Evolutionary conservation across 2,113 vertebrate genomes (phyloP), one percentile per base, ranked within the genome.

Genomic region (Hippopotamus amphibius): DNA sequence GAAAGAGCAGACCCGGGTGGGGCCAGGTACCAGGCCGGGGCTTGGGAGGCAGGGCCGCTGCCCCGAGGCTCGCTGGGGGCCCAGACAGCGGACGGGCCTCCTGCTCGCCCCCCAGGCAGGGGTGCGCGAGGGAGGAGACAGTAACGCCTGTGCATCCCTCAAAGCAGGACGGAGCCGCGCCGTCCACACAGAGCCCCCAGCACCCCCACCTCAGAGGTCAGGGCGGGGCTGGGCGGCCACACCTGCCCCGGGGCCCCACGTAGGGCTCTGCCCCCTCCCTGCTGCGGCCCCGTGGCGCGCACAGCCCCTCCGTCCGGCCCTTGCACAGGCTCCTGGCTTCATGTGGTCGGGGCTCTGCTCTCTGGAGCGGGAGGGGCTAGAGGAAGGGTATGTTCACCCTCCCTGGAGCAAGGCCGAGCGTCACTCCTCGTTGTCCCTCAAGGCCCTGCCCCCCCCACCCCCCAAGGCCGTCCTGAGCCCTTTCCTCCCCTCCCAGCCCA

Each of bases 71-170:
- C 0, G 16, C 8, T 8, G 5, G 11, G 41, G 24, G 24, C n/a
- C 7, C 17, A 11, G 3, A 19, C 17, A 30, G 26, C 6, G 28
- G 46, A 37, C 0, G 50, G 53, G 53, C 53, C 79, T 37, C 48
- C n/a, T 14, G 21, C 79, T 26, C 0, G 7, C 1, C 53, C 2
- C 37, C 17, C 0, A 30, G 80, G 57, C 5, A 19, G 57, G 80
- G 10, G 11, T 6, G 37, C 37, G 1, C 0, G 0, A 11, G 3
- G 14, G 14, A 9, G 4, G 55, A 59, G n/a, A 28, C 0, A 1
- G 24, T 0, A 7, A 43, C 24, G 43, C 24, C 79, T 10, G 37
- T 12, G 15, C 1, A 0, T 15, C 22, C 79, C 8, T 43, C 79
- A 33, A 11, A 83, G 41, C 59, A 30, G 24, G 37, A 19, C 9